Percentiles rank a stretch among this genome's conserved stretches.
These are phyloP conservation scores for Phenganax marumi DNA, from an alignment of 92 coral and sea anemone genomes.

Conservation along the genomic window DNA sequence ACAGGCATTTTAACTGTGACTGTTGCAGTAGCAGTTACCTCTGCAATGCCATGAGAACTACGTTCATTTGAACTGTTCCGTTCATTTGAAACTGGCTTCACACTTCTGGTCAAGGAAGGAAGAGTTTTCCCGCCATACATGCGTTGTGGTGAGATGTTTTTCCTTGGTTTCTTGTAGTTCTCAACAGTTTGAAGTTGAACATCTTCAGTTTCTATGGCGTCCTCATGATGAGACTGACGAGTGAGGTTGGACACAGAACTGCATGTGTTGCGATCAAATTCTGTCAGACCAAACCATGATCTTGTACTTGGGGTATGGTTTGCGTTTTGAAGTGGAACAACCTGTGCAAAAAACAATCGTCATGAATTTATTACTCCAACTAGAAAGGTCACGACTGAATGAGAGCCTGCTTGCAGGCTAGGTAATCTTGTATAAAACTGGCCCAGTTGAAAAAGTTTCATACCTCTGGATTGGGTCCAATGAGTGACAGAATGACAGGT, in stretches of 20 bases:
- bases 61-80: neutral
- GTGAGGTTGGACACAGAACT: constrained; percentile 39
- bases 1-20: constrained; percentile 19
- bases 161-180: constrained; percentile 1
- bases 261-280: constrained; percentile 30
- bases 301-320: constrained; percentile 16
- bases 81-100: neutral
- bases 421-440: neutral
- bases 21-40: constrained; percentile 36
- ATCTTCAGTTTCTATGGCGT: constrained; percentile 23
- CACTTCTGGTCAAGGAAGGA: neutral
- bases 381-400: neutral
- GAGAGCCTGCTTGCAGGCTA: neutral
- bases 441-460: neutral
- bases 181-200: constrained; percentile 25
- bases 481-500: constrained; percentile 80
- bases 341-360: neutral
- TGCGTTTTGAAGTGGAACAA: constrained; percentile 19
- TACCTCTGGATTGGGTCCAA: constrained; percentile 94
- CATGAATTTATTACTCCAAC: neutral
- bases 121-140: constrained; percentile 12
- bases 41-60: constrained; percentile 12
- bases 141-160: neutral
- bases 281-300: constrained; percentile 36
- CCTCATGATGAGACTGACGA: neutral